phyloP scores from a whole-genome alignment of 1,140 invertebrate genomes.

The Drosophila tsacasi region DNA sequence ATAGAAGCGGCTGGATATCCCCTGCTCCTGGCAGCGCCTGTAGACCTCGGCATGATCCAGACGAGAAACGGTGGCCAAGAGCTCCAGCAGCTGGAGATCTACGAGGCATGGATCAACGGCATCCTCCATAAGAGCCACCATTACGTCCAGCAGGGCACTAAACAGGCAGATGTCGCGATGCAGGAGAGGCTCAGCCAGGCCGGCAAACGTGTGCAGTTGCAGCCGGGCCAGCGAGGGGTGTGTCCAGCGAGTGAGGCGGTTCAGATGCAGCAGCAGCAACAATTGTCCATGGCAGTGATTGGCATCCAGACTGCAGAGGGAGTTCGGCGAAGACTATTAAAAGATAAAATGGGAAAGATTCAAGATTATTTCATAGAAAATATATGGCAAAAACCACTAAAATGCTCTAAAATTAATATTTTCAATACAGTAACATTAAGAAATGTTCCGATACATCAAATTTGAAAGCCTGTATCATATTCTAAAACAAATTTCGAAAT shows the following conservation, averaged over 20 bases:
- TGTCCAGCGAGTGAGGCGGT: constrained; percentile 35
- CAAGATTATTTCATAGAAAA: neutral
- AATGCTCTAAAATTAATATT: no score
- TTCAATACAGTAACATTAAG: no score
- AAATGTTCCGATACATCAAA: no score
- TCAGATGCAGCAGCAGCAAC: constrained; percentile 34
- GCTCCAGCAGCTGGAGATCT: neutral
- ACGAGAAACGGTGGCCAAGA: constrained; percentile 1
- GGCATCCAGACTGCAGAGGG: neutral
- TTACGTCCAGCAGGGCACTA: constrained; percentile 36
- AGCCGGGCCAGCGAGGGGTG: neutral
- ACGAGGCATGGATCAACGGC: neutral
- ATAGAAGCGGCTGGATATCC: constrained; percentile 32
- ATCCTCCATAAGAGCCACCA: constrained; percentile 40
- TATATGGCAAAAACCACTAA: no score
- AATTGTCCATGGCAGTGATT: constrained; percentile 46
- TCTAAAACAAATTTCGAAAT: no score
- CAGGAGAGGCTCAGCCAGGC: neutral
- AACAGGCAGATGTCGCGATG: constrained; percentile 85
- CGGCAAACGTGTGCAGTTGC: constrained; percentile 28
- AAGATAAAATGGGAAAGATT: no score
- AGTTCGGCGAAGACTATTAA: neutral
- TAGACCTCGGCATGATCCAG: constrained; percentile 34
- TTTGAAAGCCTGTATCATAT: no score
- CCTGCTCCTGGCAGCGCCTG: constrained; percentile 14